Evolutionary conservation across 2,797 vertebrate genomes (phyloP).

Genomic region (Eleutherodactylus coqui): DNA sequence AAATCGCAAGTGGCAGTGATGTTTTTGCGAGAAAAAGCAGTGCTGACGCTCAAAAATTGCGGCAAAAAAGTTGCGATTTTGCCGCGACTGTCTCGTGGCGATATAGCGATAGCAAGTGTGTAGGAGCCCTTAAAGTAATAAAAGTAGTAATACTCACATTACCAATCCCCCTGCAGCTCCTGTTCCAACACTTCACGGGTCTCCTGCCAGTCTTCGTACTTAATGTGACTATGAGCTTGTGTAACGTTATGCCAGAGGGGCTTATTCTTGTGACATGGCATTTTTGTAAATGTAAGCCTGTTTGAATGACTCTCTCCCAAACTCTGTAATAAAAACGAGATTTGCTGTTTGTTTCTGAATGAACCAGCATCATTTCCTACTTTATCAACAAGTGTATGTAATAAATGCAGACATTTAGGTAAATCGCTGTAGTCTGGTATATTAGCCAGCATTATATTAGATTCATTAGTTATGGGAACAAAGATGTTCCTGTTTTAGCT

Average conservation of each 20-base stretch:
- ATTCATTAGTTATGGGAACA: neutral
- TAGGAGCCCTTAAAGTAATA: too few relatives aligned
- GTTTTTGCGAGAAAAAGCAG: too few relatives aligned
- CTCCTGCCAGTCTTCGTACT: too few relatives aligned
- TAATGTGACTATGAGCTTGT: neutral
- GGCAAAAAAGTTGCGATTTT: too few relatives aligned
- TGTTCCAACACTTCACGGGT: too few relatives aligned
- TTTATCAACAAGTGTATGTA: neutral
- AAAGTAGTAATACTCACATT: too few relatives aligned
- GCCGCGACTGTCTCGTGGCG: too few relatives aligned
- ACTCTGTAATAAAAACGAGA: neutral
- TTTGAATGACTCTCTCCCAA: neutral
- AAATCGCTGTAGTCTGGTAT: neutral
- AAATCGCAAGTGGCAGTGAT: too few relatives aligned
- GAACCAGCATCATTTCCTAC: neutral
- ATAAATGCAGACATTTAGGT: neutral
- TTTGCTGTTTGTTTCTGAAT: neutral
- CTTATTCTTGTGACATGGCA: neutral
- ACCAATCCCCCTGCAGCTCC: too few relatives aligned
- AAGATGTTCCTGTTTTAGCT: neutral
- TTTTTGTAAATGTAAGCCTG: neutral
- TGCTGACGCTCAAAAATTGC: too few relatives aligned
- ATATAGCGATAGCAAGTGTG: too few relatives aligned
- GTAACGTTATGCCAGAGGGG: neutral
- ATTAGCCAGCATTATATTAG: neutral